These are phyloP conservation scores for Puntigrus tetrazona DNA, from an alignment of 2,113 vertebrate genomes.

Conservation along the genomic window DNA sequence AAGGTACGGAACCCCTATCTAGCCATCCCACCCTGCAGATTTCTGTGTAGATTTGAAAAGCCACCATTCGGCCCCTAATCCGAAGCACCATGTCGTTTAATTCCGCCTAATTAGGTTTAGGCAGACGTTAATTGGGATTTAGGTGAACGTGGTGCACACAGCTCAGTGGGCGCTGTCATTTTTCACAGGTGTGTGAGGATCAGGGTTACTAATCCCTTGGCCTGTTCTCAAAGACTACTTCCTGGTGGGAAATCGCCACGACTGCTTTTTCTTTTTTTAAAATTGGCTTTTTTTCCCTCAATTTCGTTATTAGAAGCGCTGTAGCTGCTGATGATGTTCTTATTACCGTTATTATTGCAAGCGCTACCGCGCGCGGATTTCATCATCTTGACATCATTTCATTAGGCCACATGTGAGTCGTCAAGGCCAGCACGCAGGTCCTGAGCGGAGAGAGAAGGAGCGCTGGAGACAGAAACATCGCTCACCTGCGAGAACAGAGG, in stretches of 20 bases:
- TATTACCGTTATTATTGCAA: constrained; percentile 30
- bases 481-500: constrained; percentile 68
- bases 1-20: constrained; percentile 8
- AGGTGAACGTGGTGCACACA: constrained; percentile 59
- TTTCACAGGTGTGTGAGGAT: constrained; percentile 59
- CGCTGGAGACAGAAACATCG: constrained; percentile 56
- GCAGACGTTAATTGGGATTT: constrained; percentile 69
- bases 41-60: constrained; percentile 24
- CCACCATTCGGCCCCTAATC: constrained; percentile 62
- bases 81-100: constrained; percentile 65
- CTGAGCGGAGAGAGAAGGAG: constrained; percentile 19
- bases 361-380: background rate
- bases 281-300: background rate
- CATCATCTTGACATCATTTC: constrained; percentile 36
- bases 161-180: constrained; percentile 53
- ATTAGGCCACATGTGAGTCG: constrained; percentile 7
- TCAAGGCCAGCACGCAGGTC: constrained; percentile 10
- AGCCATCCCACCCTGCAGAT: constrained; percentile 57
- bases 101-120: constrained; percentile 69
- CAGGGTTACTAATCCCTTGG: constrained; percentile 53
- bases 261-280: background rate
- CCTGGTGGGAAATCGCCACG: constrained; percentile 6
- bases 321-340: constrained; percentile 24
- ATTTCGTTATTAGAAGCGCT: background rate
- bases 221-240: constrained; percentile 24